Evolutionary conservation across 2,888 invertebrate genomes (phyloP), one percentile per base, ranked within the genome.

Genomic region (Pyrrhosoma nymphula): DNA sequence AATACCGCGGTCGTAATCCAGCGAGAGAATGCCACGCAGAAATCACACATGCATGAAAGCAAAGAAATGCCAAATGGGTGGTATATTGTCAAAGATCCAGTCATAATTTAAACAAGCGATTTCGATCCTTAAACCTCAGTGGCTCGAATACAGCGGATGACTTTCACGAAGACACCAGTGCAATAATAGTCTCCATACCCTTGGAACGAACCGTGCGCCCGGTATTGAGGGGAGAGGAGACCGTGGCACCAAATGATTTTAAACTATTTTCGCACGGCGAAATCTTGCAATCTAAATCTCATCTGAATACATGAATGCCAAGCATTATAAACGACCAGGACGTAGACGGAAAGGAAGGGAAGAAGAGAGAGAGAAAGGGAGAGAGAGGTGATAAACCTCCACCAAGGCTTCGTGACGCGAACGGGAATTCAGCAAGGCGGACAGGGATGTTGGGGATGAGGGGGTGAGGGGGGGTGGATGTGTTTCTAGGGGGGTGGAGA

Each of bases 281-380:
- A 69, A 69, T 26, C 69, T 69, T 26, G n/a, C 69, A 69, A 69
- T 69, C n/a, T 69, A n/a, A 69, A 69, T 69, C 69, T 69, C 69
- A 69, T 69, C 69, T 69, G n/a, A 69, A 69, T 69, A 69, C 69
- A 69, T 69, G 69, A 69, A 26, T 69, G 69, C n/a, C 69, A 69
- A 69, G 26, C 69, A 26, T 26, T 69, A 69, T 26, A 69, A 69
- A 69, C 26, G 69, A 3, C n/a, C n/a, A 26, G n/a, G 69, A n/a
- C 4, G 47, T 2, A 47, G 60, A 60, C 16, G 60, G 60, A 60
- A 12, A 60, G 20, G 16, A 14, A 60, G n/a, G 26, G 69, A 69
- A 4, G 12, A 26, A 12, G 20, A n/a, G 69, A 3, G 69, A 47
- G n/a, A 47, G 47, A 47, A 8, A 47, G 47, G 8, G 47, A 3